phyloP scores from a whole-genome alignment of 2,113 vertebrate genomes.

The Trematocara unimaculatum region DNA sequence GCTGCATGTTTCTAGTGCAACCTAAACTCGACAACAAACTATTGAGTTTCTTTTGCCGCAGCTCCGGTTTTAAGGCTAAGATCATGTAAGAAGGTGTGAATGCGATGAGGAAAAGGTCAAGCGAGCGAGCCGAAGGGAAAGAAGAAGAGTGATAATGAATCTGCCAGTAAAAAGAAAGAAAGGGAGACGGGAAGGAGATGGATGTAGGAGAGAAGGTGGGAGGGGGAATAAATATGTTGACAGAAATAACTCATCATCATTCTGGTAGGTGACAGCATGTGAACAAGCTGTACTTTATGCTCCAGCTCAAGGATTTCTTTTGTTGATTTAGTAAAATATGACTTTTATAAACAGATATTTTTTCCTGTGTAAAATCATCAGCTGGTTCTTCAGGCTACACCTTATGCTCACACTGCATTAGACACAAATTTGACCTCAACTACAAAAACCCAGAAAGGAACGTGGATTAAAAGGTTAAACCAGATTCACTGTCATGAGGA shows the following conservation, averaged over 20 bases:
- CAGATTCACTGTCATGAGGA: neutral
- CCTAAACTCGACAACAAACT: neutral
- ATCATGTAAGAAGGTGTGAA: neutral
- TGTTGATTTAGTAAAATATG: neutral
- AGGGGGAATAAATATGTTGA: neutral
- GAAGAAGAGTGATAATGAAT: neutral
- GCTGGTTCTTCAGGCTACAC: neutral
- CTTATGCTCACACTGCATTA: neutral
- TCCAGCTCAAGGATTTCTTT: neutral
- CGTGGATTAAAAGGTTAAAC: neutral
- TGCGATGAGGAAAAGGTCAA: neutral
- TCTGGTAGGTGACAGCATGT: neutral
- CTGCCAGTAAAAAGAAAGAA: neutral
- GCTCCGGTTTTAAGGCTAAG: neutral
- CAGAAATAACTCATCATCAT: constrained; percentile 14
- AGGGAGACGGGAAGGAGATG: neutral
- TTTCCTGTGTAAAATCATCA: neutral
- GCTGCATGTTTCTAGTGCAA: neutral
- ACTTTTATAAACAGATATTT: neutral
- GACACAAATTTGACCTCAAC: neutral
- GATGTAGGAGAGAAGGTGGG: neutral
- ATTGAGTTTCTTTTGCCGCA: neutral
- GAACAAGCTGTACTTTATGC: neutral
- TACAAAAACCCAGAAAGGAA: neutral
- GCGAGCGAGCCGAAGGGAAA: neutral